Base-by-base conservation (phyloP, 2,113 vertebrate genomes). In the Picathartes gymnocephalus region DNA sequence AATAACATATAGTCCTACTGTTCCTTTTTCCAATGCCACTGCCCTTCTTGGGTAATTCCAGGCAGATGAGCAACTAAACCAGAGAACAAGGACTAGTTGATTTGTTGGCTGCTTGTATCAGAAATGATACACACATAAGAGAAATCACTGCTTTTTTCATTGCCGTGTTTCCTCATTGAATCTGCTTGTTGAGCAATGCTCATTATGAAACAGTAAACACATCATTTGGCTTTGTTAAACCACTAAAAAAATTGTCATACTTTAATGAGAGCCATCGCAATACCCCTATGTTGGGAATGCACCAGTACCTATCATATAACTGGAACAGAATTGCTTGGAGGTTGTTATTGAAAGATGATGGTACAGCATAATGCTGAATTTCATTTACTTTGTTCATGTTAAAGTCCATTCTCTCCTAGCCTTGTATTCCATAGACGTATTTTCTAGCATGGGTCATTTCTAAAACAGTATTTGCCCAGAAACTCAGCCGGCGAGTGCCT, bases 1-100 rank as follows among this genome's bases (percentile, higher is more conserved):
- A 66, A 11, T 45, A 78, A 45, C 1, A 1, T 51, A 33, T 23
- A 72, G 35, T 50, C 3, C 3, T 37, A 0, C 7, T 62, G 20
- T n/a, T 90, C 42, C 35, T 47, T 25, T 84, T 70, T 86, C 48
- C 14, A 28, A 0, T 70, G 31, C 6, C 31, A 6, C 13, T 73
- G 50, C 10, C 13, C 78, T 74, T 62, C 31, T 78, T 78, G 44
- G 18, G 3, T 87, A 58, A 58, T 62, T 78, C n/a, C 70, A 57
- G 51, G 31, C 33, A 66, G 18, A 18, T 35, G 15, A n/a, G 31
- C 25, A 81, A 7, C 35, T 77, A 53, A 86, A 53, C 21, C 8
- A 27, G 37, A 66, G 47, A 61, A 18, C 11, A 54, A 18, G 39
- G 27, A 48, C 37, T 15, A 31, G 27, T 7, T 9, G 9, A 6